A percentile compares a stretch with the other conserved stretches of the same genome.
phyloP scores from a whole-genome alignment of 2,113 vertebrate genomes.

The Origma solitaria region DNA sequence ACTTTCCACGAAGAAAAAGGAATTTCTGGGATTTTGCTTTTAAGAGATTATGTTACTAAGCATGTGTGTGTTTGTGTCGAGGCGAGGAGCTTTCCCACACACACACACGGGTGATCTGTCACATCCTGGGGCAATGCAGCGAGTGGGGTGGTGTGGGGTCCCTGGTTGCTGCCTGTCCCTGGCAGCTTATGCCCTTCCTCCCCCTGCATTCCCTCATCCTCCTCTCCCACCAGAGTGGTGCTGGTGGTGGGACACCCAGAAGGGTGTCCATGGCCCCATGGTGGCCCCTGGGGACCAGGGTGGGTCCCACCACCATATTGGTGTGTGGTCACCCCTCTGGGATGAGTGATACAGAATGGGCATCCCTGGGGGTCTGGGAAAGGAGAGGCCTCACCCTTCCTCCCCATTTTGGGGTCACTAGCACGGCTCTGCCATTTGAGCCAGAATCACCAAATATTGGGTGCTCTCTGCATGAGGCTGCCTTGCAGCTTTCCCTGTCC shows the following conservation, averaged over 20 bases:
- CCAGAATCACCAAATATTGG: rapidly evolving
- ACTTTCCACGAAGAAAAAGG: constrained; percentile 51
- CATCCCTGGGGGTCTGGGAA: no score
- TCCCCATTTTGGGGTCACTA: background rate
- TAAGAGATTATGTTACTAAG: constrained; percentile 58
- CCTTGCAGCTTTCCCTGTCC: background rate
- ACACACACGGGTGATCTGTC: background rate
- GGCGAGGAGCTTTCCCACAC: background rate
- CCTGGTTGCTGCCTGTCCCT: background rate
- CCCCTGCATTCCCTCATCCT: background rate
- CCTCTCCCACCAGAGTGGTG: rapidly evolving
- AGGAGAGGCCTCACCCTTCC: background rate
- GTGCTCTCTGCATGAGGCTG: background rate
- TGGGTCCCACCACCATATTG: rapidly evolving
- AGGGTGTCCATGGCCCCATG: rapidly evolving
- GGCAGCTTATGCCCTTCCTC: background rate
- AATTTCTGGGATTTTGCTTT: constrained; percentile 59
- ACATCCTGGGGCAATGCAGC: background rate
- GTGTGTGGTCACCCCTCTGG: background rate
- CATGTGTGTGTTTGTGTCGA: background rate
- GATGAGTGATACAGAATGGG: background rate
- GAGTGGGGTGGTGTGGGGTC: background rate
- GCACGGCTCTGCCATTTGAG: rapidly evolving
- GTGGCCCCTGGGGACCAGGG: rapidly evolving
- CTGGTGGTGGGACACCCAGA: rapidly evolving